These are phyloP conservation scores for Phycodurus eques DNA, from an alignment of 2,113 vertebrate species.

Conservation along the genomic window DNA sequence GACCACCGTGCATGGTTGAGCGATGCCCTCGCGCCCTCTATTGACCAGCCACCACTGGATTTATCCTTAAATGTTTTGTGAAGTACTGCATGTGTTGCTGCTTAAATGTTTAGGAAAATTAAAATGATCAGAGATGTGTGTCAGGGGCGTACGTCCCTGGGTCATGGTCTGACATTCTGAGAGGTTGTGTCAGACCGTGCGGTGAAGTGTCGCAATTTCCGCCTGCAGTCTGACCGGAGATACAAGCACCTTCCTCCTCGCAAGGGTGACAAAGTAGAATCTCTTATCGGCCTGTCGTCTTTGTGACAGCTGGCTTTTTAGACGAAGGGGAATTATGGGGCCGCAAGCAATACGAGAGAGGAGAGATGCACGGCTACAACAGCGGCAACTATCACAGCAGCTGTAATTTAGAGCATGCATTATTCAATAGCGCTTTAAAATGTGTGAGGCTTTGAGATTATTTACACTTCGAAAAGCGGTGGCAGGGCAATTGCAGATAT, in stretches of 20 bases:
- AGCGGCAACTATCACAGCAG: constrained; percentile 46
- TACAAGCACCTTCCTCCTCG: constrained; percentile 10
- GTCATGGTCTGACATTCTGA: constrained; percentile 2
- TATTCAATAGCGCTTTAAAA: constrained; percentile 65
- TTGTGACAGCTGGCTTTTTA: constrained; percentile 46
- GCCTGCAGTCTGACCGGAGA: constrained; percentile 21
- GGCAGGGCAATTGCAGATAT: constrained; percentile 50
- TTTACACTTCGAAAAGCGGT: constrained; percentile 59
- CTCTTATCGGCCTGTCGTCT: constrained; percentile 29
- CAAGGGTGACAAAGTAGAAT: constrained; percentile 52
- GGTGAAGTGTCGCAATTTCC: constrained; percentile 36
- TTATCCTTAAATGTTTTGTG: not conserved
- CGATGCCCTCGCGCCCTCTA: no score
- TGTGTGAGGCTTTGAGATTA: constrained; percentile 58
- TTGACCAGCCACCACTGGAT: no score
- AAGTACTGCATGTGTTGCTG: not conserved
- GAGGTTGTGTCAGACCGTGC: constrained; percentile 8
- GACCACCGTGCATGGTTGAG: no score
- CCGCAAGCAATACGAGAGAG: constrained; percentile 43
- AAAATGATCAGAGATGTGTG: not conserved
- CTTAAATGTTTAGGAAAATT: not conserved
- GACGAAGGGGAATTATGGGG: constrained; percentile 46
- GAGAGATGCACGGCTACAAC: constrained; percentile 38
- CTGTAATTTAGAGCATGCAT: constrained; percentile 68
- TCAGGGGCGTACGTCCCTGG: not conserved